phyloP scores from a whole-genome alignment of 2,888 invertebrate species.

The Caenorhabditis sinica region DNA sequence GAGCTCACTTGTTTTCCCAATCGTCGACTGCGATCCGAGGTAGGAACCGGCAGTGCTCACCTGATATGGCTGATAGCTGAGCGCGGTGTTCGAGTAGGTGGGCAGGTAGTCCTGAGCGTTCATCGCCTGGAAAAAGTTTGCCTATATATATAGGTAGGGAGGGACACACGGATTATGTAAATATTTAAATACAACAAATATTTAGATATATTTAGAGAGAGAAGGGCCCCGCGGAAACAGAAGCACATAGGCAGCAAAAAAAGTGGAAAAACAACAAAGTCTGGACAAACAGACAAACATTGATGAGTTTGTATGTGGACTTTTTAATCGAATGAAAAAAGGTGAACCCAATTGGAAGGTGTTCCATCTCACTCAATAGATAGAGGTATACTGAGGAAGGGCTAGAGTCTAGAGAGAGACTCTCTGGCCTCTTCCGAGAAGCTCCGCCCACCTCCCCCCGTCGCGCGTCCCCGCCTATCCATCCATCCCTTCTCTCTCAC shows the following conservation, averaged over 20 bases:
- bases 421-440: not conserved
- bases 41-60: slow-evolving; percentile 1
- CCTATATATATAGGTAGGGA: not conserved
- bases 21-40: not conserved
- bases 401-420: slow-evolving; percentile 14
- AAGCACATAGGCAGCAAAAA: not conserved
- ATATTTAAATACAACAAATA: slow-evolving; percentile 64
- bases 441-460: slow-evolving; percentile 9
- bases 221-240: slow-evolving; percentile 23
- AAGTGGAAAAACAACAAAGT: slow-evolving; percentile 15
- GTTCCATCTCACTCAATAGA: not conserved
- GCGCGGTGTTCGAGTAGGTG: slow-evolving; percentile 67
- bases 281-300: slow-evolving; percentile 25
- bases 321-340: slow-evolving; percentile 3
- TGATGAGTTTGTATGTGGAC: not conserved
- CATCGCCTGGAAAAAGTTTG: slow-evolving; percentile 68
- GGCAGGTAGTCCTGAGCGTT: slow-evolving; percentile 73
- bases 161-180: slow-evolving; percentile 56
- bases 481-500: not conserved
- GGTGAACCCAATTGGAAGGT: slow-evolving; percentile 12
- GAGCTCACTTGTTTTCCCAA: not conserved
- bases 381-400: slow-evolving; percentile 14
- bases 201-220: slow-evolving; percentile 35
- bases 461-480: slow-evolving; percentile 13
- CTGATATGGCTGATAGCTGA: slow-evolving; percentile 66